These are phyloP conservation scores for Mesoclemmys tuberculata DNA, from an alignment of 2,113 vertebrate species.

Conservation along the genomic window DNA sequence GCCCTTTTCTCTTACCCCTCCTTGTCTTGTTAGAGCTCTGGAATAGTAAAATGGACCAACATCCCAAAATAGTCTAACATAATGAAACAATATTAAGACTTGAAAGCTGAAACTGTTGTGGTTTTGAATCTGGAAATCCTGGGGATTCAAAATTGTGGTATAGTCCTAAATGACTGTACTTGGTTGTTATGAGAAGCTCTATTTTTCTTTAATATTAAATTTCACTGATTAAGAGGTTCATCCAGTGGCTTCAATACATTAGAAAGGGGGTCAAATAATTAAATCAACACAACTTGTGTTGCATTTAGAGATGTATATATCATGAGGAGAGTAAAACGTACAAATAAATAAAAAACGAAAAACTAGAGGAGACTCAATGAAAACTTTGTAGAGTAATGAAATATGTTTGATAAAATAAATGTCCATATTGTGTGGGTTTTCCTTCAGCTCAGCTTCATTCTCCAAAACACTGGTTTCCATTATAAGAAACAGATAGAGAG, in stretches of 20 bases:
- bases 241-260: not conserved
- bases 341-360: not conserved
- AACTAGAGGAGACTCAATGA: not conserved
- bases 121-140: conserved; percentile 46
- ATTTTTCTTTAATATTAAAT: conserved; percentile 58
- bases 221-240: conserved; percentile 48
- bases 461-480: not conserved
- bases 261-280: conserved; percentile 3
- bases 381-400: not conserved
- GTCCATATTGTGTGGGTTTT: not conserved
- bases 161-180: not conserved
- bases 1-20: not conserved
- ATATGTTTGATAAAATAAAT: not conserved
- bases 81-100: conserved; percentile 57
- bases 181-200: conserved; percentile 3
- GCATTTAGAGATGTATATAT: not conserved
- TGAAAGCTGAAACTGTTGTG: conserved; percentile 59
- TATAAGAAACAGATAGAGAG: not conserved
- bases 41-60: not conserved
- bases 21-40: not conserved
- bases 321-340: not conserved
- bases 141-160: not conserved
- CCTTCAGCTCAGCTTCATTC: not conserved
- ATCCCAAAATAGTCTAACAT: conserved; percentile 39
- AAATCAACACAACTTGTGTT: not conserved